phyloP scores from a whole-genome alignment of 2,888 invertebrate genomes.

The Nephrotoma flavescens region DNA sequence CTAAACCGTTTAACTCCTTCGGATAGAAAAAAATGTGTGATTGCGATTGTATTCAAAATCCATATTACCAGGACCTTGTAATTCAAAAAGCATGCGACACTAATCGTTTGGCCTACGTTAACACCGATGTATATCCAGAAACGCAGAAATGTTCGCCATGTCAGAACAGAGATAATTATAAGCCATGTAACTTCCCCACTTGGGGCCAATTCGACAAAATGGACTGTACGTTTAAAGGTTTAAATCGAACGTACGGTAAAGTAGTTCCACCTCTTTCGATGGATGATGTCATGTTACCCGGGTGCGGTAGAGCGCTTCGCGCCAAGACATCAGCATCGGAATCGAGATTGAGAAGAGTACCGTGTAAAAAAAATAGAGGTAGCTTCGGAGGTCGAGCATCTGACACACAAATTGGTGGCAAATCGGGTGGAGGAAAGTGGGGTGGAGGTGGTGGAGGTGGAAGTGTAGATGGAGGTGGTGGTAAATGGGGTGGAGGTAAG shows the following conservation, averaged over 20 bases:
- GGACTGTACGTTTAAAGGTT: neutral
- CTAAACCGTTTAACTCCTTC: neutral
- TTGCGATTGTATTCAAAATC: neutral
- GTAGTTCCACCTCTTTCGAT: neutral
- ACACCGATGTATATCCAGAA: neutral
- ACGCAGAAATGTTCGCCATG: neutral
- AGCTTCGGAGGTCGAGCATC: neutral
- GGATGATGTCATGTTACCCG: neutral
- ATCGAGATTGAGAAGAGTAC: neutral
- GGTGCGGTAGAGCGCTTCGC: neutral
- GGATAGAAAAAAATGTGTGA: neutral
- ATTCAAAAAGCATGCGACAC: neutral
- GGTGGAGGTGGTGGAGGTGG: neutral
- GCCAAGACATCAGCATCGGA: neutral
- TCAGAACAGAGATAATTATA: neutral
- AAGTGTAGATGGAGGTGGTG: too few species aligned
- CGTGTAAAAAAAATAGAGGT: neutral
- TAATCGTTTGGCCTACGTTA: neutral
- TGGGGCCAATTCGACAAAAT: neutral
- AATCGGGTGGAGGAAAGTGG: neutral
- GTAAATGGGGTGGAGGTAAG: neutral
- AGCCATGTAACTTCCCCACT: neutral
- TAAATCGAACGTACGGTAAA: neutral
- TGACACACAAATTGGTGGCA: neutral
- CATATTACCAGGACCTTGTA: neutral